phyloP scores from a whole-genome alignment of 2,888 invertebrate species.

The Ornithoptera alexandrae region DNA sequence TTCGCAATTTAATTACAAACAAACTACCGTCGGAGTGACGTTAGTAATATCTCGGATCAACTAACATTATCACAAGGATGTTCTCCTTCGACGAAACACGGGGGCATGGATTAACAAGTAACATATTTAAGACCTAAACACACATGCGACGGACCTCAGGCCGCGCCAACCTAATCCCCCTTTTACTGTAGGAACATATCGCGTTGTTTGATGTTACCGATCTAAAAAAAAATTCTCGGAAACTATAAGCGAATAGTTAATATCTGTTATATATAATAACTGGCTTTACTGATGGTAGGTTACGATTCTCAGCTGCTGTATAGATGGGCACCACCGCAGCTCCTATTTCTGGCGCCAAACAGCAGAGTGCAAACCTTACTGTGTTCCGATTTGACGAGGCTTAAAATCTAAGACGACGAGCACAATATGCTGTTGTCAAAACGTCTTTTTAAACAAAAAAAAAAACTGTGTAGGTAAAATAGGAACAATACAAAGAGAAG shows the following conservation, averaged over 20 bases:
- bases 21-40: slow-evolving; percentile 4
- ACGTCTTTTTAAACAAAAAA: too few relatives aligned
- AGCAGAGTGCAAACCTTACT: too few relatives aligned
- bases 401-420: too few relatives aligned
- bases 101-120: slow-evolving; percentile 58
- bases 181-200: slow-evolving; percentile 29
- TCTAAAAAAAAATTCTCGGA: slow-evolving; percentile 15
- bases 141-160: slow-evolving; percentile 42
- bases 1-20: slow-evolving; percentile 4
- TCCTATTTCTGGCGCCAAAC: too few relatives aligned
- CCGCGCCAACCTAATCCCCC: slow-evolving; percentile 32
- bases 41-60: neutral
- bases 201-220: slow-evolving; percentile 17
- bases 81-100: slow-evolving; percentile 27
- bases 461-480: too few relatives aligned
- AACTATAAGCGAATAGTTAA: neutral
- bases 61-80: slow-evolving; percentile 25
- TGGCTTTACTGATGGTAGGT: too few relatives aligned
- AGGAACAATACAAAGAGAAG: too few relatives aligned
- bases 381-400: too few relatives aligned
- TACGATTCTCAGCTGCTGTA: too few relatives aligned
- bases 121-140: slow-evolving; percentile 53
- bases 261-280: too few relatives aligned
- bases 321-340: too few relatives aligned
- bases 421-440: too few relatives aligned